Conservation (phyloP, 2,888 invertebrate genomes). For the Eudemis profundana region DNA sequence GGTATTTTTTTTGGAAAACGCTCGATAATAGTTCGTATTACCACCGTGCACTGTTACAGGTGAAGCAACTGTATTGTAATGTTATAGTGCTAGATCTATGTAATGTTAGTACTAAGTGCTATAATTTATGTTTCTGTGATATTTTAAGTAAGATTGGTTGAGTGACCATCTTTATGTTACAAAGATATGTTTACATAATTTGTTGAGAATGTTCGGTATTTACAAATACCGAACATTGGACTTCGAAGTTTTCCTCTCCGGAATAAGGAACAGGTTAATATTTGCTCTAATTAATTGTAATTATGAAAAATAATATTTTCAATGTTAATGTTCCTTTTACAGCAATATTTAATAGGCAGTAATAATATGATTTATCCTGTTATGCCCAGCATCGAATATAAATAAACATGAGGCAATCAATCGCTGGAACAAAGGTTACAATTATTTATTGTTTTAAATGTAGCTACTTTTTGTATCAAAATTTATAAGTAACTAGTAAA, state of each 20-base stretch:
- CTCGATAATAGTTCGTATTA: conserved; percentile 24
- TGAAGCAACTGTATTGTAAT: conserved; percentile 39
- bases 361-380: not conserved
- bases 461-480: too few relatives aligned
- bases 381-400: not conserved
- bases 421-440: conserved; percentile 14
- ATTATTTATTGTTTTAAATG: not conserved
- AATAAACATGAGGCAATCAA: conserved; percentile 22
- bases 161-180: conserved; percentile 31
- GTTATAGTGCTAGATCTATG: conserved; percentile 55
- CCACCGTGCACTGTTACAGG: conserved; percentile 35
- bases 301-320: not conserved
- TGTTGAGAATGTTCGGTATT: too few relatives aligned
- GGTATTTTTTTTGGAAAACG: too few relatives aligned
- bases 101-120: conserved; percentile 41
- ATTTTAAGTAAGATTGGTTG: conserved; percentile 45
- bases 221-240: conserved; percentile 15
- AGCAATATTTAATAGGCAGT: not conserved
- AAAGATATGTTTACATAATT: conserved; percentile 13
- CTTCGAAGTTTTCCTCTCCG: not conserved
- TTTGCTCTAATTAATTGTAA: not conserved
- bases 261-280: too few relatives aligned
- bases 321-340: not conserved
- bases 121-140: conserved; percentile 49
- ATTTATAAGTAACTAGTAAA: too few relatives aligned